Conservation (phyloP, 2,888 invertebrate species). For the Galerucella pusilla region DNA sequence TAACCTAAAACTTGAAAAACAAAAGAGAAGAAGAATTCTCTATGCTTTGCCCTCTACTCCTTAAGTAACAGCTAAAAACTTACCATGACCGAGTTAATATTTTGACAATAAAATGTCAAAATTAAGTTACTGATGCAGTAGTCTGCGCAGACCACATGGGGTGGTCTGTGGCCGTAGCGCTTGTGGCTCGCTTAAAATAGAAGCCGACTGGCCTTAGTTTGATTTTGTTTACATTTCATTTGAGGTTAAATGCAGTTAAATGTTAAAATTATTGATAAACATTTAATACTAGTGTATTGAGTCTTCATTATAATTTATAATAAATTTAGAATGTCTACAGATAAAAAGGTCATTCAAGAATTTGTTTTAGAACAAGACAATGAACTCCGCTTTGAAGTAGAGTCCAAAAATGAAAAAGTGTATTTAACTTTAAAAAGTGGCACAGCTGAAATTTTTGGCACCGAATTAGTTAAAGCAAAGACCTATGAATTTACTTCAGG, state of each 20-base stretch:
- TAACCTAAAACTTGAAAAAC: not conserved
- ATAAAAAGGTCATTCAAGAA: conserved; percentile 68
- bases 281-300: not conserved
- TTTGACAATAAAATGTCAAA: no score
- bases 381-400: conserved; percentile 95
- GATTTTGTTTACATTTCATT: not conserved
- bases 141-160: no score
- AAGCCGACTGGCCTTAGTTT: no score
- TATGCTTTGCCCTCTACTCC: no score
- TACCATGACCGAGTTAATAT: no score
- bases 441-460: conserved; percentile 95
- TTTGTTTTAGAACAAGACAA: conserved; percentile 88
- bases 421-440: conserved; percentile 87
- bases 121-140: no score
- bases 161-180: not conserved
- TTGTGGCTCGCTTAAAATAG: not conserved
- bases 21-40: no score
- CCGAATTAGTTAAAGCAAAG: conserved; percentile 93
- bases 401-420: conserved; percentile 86
- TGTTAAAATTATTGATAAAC: no score
- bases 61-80: no score
- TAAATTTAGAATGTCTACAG: conserved; percentile 45
- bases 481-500: conserved; percentile 89
- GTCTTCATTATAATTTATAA: not conserved
- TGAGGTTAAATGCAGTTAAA: not conserved